Evolutionary conservation across 2,888 invertebrate genomes (phyloP).

Genomic region (Capitulum mitella): DNA sequence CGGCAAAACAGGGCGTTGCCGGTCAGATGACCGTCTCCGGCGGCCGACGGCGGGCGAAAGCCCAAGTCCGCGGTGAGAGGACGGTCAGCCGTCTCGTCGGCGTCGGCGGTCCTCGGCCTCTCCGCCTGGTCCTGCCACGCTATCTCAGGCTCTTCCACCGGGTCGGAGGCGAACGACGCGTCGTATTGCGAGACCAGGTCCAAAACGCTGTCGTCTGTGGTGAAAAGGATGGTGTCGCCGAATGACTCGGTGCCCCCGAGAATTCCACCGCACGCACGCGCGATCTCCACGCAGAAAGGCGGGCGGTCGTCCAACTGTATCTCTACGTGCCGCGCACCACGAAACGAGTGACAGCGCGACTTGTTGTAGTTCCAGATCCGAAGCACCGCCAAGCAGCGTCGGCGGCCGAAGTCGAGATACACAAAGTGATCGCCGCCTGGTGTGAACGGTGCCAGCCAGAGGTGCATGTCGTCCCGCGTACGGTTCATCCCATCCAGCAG

Average conservation of each 20-base stretch:
- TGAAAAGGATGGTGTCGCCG: conserved; percentile 63
- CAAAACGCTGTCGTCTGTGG: conserved; percentile 64
- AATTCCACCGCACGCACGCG: conserved; percentile 65
- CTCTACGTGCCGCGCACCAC: conserved; percentile 64
- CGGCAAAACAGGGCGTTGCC: neutral
- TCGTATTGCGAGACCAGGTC: conserved; percentile 54
- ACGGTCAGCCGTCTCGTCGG: conserved; percentile 36
- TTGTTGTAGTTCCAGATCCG: conserved; percentile 81
- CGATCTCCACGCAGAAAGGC: conserved; percentile 75
- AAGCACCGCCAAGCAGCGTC: conserved; percentile 55
- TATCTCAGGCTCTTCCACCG: neutral
- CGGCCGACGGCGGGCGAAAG: neutral
- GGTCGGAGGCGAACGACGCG: conserved; percentile 44
- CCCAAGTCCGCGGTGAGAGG: neutral
- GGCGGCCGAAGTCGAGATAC: conserved; percentile 51
- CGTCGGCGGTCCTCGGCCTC: conserved; percentile 56
- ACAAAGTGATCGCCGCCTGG: conserved; percentile 55
- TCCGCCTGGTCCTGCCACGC: conserved; percentile 41
- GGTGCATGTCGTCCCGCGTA: conserved; percentile 58
- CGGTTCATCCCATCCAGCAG: conserved; percentile 62
- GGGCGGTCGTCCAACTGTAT: conserved; percentile 59
- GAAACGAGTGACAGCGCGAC: conserved; percentile 71
- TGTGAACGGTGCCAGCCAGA: conserved; percentile 52
- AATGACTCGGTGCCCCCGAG: conserved; percentile 57
- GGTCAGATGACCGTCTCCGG: neutral